phyloP scores from a whole-genome alignment of 2,797 vertebrate genomes.

The Telmatherina bonti region DNA sequence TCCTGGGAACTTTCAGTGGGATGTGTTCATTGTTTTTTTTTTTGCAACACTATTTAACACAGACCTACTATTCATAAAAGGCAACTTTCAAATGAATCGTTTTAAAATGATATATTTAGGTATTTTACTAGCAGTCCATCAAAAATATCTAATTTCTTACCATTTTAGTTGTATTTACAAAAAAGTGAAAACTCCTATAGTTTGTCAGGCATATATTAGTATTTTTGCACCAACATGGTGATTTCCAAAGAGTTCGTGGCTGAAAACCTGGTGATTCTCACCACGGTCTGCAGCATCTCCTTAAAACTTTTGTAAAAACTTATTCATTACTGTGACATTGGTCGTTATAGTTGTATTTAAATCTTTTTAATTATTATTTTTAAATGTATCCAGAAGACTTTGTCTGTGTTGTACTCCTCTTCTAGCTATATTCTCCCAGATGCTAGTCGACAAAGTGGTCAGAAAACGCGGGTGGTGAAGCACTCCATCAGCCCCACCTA shows the following conservation, averaged over 20 bases:
- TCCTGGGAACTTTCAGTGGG: background rate
- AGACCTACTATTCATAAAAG: background rate
- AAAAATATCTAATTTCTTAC: background rate
- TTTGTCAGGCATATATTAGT: no score
- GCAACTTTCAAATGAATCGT: background rate
- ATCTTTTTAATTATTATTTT: background rate
- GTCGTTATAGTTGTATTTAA: no score
- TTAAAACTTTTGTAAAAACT: background rate
- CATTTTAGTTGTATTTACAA: no score
- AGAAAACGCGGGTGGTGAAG: constrained; percentile 90
- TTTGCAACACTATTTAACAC: background rate
- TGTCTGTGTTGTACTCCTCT: background rate
- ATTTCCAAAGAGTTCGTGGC: background rate
- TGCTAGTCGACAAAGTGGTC: constrained; percentile 89
- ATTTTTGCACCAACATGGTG: no score
- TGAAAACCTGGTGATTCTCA: background rate
- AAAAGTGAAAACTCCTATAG: no score
- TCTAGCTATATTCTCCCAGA: constrained; percentile 93
- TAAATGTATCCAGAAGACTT: background rate
- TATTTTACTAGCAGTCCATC: background rate
- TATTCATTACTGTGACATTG: no score
- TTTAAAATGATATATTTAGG: background rate
- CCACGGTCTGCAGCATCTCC: background rate
- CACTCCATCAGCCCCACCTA: constrained; percentile 89
- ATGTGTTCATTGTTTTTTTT: background rate